Conservation (phyloP, 30 jellyfish, hydroid and myxozoan genomes). For the Haliclystus octoradiatus region DNA sequence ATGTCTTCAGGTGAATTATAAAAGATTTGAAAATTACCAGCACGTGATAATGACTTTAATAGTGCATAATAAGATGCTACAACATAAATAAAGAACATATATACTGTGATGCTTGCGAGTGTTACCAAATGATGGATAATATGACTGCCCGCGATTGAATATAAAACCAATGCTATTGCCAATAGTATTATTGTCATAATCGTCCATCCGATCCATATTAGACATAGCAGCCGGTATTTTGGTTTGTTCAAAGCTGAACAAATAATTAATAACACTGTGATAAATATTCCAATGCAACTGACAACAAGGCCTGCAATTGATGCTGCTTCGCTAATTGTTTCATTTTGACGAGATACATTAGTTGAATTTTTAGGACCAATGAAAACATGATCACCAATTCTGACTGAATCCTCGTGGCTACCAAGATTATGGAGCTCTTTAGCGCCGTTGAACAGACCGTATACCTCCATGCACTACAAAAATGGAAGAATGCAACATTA, state of each 20-base stretch:
- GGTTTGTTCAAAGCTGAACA: slow-evolving; percentile 4
- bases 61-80: background rate
- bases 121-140: background rate
- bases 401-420: background rate
- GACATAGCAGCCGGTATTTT: background rate
- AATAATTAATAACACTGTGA: background rate
- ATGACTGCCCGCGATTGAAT: background rate
- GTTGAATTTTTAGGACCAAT: background rate
- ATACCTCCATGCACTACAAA: background rate
- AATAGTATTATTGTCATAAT: background rate
- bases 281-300: background rate
- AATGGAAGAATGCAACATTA: no score
- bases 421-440: background rate
- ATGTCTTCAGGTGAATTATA: background rate
- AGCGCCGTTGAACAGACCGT: background rate
- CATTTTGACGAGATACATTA: background rate
- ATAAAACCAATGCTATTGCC: background rate
- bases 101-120: background rate
- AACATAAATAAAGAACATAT: background rate
- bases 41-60: background rate
- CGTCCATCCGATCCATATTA: slow-evolving; percentile 4
- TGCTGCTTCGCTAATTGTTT: background rate
- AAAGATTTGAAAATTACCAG: background rate
- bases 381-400: no score
- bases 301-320: slow-evolving; percentile 1